Conservation (phyloP, 2,888 invertebrate genomes). For the Tetragonisca angustula region DNA sequence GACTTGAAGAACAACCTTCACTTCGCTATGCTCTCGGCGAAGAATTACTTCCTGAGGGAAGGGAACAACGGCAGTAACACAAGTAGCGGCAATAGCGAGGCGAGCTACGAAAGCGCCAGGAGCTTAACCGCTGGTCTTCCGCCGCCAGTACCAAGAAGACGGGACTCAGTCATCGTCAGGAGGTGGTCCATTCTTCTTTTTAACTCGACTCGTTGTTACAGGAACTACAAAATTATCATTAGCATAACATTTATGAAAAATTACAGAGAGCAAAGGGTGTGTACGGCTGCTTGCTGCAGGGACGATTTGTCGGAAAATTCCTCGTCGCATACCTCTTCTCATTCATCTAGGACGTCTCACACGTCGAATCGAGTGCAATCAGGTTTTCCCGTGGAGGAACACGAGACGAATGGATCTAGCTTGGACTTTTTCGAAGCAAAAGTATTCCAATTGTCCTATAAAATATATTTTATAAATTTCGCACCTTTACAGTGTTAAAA, state of each 20-base stretch:
- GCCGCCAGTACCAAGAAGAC: constrained; percentile 81
- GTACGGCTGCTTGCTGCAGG: constrained; percentile 82
- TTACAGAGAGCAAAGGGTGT: constrained; percentile 80
- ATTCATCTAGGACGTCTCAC: constrained; percentile 76
- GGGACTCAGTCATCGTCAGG: constrained; percentile 77
- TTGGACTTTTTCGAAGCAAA: constrained; percentile 80
- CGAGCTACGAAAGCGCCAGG: constrained; percentile 80
- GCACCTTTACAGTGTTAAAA: too few relatives aligned
- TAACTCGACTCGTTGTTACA: not conserved
- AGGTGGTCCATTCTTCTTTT: constrained; percentile 64
- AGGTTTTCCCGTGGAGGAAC: constrained; percentile 77
- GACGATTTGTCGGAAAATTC: constrained; percentile 81
- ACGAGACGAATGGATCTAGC: constrained; percentile 79
- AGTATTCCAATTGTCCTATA: constrained; percentile 57
- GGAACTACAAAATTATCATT: not conserved
- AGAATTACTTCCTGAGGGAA: constrained; percentile 79
- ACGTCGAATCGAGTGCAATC: constrained; percentile 75
- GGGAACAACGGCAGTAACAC: constrained; percentile 78
- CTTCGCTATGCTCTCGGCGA: constrained; percentile 82
- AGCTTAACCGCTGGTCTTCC: constrained; percentile 77
- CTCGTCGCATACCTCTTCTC: constrained; percentile 78
- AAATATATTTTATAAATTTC: not conserved
- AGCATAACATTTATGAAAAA: not conserved
- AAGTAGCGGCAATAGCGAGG: constrained; percentile 81
- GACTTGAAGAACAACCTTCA: constrained; percentile 86